Base-by-base conservation (phyloP, 2,113 vertebrate genomes). In the Tiliqua scincoides region DNA sequence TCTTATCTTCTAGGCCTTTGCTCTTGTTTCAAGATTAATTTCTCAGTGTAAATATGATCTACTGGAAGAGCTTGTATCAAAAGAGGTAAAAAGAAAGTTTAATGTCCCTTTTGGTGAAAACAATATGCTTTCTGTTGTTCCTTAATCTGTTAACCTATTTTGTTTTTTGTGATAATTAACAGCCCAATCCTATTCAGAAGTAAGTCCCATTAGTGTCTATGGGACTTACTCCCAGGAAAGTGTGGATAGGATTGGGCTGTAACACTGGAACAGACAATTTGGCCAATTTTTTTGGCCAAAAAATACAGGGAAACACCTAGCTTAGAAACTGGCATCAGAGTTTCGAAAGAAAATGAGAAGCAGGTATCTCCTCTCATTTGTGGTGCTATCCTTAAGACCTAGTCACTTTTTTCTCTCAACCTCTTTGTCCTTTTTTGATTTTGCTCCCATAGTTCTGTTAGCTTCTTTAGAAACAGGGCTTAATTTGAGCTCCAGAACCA, bases 1-100 rank as follows among this genome's bases (percentile, higher is more conserved):
- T 92, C 43, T 68, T 86, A 54, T 87, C 77, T 92, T 94, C 1
- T 92, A 99, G 99, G 98, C 98, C 43, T 99, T 99, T 93, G 95
- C 95, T 37, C 96, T 97, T 87, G 98, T 99, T n/a, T 99, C 98
- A 89, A 96, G 92, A 65, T 96, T 99, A 88, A 90, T 99, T 85
- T 98, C 99, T 77, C 95, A 95, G 75, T 96, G 96, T 93, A 97
- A 97, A 92, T 99, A 98, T 95, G 96, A 98, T 43, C 95, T 97
- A 7, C 91, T 99, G 86, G 97, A 99, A 27, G 98, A 98, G 43
- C 97, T 99, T 30, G 98, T 99, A 12, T 96, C 97, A 83, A 95
- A 97, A 95, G 98, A 99, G 91, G 98, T 99, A 95, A 98, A 94
- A 71, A 79, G 43, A 82, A 67, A 54, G 11, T 82, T 85, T 78